Base-by-base conservation (phyloP, 2,113 vertebrate species). In the Lethenteron camtschaticum region DNA sequence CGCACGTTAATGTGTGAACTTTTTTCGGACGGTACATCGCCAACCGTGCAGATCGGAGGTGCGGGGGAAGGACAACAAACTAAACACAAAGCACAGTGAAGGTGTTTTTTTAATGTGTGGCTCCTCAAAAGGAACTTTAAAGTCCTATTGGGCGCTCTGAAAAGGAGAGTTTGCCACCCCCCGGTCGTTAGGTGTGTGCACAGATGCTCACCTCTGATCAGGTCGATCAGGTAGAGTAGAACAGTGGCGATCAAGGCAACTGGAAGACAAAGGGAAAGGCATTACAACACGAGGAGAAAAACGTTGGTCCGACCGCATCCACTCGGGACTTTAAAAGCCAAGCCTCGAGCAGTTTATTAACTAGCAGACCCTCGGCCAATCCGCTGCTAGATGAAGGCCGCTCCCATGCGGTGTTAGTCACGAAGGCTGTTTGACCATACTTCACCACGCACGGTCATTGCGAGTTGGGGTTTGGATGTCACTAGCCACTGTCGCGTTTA, bases 171-270 rank as follows among this genome's bases (percentile, higher is more conserved):
- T 41, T 41, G 41, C 41, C 41, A 41, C 41, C 41, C 24, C 20
- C 24, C 41, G 6, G 10, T 66, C 13, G 16, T 41, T 57, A 13
- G 57, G 69, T 69, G 41, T 9, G 41, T 16, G 56, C 55, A 70
- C 55, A n/a, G 11, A 5, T 20, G 11, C 77, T 80, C 78, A 96
- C 94, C 87, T 80, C 70, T 79, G 70, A 85, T 69, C 73, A 78
- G 81, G 73, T 99, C 81, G 73, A 89, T 85, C 71, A 96, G 81
- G 73, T 92, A 95, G 70, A 99, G 82, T 76, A 79, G 73, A 70
- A 95, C 84, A 71, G 85, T 87, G 3, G 85, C 82, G 2, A 95
- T 78, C 69, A 99, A 77, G 1, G 89, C 83, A 78, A 89, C 94
- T 95, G 56, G 10, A 73, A 56, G 18, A 71, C 12, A 71, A 72